Conservation (phyloP, 2,888 invertebrate species). For the Automeris io region DNA sequence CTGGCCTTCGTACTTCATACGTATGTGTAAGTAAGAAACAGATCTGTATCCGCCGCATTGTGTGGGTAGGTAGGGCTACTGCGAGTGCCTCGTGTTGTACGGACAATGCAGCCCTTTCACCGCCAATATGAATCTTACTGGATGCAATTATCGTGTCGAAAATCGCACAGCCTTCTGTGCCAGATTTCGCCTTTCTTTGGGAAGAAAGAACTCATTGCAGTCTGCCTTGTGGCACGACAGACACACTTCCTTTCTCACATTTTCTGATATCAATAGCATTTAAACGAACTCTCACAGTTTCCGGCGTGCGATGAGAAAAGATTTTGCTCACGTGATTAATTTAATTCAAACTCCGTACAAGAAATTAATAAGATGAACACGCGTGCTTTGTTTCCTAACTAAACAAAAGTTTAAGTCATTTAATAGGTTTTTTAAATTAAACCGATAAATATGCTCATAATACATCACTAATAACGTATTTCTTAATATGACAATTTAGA, state of each 20-base stretch:
- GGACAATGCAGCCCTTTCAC: constrained; percentile 55
- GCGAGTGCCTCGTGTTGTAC: constrained; percentile 65
- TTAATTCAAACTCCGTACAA: constrained; percentile 23
- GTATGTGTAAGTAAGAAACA: constrained; percentile 70
- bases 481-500: background rate
- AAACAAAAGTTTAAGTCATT: no score
- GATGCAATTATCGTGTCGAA: constrained; percentile 45
- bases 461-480: constrained; percentile 2
- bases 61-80: constrained; percentile 71
- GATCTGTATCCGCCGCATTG: constrained; percentile 75
- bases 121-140: constrained; percentile 67
- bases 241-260: constrained; percentile 75
- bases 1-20: constrained; percentile 68
- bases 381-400: background rate
- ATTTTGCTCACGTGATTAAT: constrained; percentile 33
- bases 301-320: constrained; percentile 49
- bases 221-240: constrained; percentile 60
- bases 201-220: constrained; percentile 57
- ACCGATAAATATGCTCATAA: background rate
- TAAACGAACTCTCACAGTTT: constrained; percentile 61
- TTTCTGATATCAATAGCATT: constrained; percentile 69
- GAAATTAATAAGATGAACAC: background rate
- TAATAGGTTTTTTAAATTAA: background rate
- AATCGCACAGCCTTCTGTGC: constrained; percentile 39
- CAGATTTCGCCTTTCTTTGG: constrained; percentile 53